Conservation (phyloP, 2,888 invertebrate species). For the Clanis bilineata region DNA sequence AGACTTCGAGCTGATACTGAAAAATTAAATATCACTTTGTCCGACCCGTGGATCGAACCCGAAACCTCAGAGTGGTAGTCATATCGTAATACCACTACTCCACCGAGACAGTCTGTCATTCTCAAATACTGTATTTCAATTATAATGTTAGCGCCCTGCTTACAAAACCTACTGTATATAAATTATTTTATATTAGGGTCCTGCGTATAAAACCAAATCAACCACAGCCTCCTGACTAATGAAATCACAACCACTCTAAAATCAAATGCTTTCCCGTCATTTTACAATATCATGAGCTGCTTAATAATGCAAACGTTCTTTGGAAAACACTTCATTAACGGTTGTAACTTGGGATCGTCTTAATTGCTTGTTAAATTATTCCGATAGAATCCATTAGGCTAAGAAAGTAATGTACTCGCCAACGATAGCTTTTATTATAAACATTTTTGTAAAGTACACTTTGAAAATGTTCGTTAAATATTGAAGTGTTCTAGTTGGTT, state of each 20-base stretch:
- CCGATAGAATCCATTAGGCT: slow-evolving; percentile 16
- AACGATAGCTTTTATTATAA: slow-evolving; percentile 17
- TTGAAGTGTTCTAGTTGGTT: background rate
- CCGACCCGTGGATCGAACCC: too few relatives aligned
- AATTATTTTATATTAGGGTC: too few relatives aligned
- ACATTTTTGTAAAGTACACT: slow-evolving; percentile 1
- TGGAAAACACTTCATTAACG: slow-evolving; percentile 14
- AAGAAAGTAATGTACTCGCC: slow-evolving; percentile 9
- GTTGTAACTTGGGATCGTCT: slow-evolving; percentile 9
- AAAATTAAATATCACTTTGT: too few relatives aligned
- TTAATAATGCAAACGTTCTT: slow-evolving; percentile 7
- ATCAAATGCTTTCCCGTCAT: background rate
- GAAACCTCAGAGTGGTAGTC: too few relatives aligned
- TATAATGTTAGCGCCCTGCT: too few relatives aligned
- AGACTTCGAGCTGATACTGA: too few relatives aligned
- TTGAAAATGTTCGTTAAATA: background rate
- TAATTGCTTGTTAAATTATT: slow-evolving; percentile 20
- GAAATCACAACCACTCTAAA: background rate
- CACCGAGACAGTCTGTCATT: too few relatives aligned
- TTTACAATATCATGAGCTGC: background rate
- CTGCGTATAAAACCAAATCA: too few relatives aligned
- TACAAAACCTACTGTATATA: too few relatives aligned
- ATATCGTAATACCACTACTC: too few relatives aligned
- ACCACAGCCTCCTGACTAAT: background rate
- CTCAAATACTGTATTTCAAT: too few relatives aligned